Percentiles rank a stretch among this genome's conserved stretches.
phyloP scores from a whole-genome alignment of 2,888 invertebrate genomes.

The Matsumyia berberina region DNA sequence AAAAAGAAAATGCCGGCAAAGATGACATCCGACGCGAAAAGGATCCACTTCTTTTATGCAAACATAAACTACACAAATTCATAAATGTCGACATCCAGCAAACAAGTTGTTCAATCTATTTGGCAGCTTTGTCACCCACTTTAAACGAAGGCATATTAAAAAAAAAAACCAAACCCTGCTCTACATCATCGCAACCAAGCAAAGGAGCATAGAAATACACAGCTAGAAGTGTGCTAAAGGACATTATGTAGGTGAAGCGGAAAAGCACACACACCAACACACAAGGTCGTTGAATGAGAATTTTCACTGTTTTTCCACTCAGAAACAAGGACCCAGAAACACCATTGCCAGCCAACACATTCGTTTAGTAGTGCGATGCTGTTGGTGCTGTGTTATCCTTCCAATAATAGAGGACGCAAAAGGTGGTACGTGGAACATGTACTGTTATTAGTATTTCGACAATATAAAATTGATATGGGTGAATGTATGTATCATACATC shows the following conservation, averaged over 20 bases:
- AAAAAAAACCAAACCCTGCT: not conserved
- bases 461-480: conserved; percentile 62
- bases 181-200: not conserved
- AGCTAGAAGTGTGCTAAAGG: conserved; percentile 7
- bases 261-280: conserved; percentile 33
- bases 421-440: conserved; percentile 54
- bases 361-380: not conserved
- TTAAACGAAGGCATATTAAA: conserved; percentile 31
- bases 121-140: conserved; percentile 21
- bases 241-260: conserved; percentile 31
- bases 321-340: conserved; percentile 2
- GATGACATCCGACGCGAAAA: no score
- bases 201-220: conserved; percentile 44
- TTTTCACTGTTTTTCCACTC: conserved; percentile 56
- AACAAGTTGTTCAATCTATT: conserved; percentile 66
- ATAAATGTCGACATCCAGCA: conserved; percentile 60
- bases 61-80: no score
- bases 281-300: conserved; percentile 32
- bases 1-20: no score
- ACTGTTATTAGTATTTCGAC: conserved; percentile 64
- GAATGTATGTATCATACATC: no score
- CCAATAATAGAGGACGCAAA: conserved; percentile 33
- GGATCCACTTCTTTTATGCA: no score
- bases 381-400: conserved; percentile 7
- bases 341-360: not conserved